A percentile compares a stretch with the other conserved stretches of the same genome.
Conservation (phyloP, 2,113 vertebrate species). For the Ondatra zibethicus region DNA sequence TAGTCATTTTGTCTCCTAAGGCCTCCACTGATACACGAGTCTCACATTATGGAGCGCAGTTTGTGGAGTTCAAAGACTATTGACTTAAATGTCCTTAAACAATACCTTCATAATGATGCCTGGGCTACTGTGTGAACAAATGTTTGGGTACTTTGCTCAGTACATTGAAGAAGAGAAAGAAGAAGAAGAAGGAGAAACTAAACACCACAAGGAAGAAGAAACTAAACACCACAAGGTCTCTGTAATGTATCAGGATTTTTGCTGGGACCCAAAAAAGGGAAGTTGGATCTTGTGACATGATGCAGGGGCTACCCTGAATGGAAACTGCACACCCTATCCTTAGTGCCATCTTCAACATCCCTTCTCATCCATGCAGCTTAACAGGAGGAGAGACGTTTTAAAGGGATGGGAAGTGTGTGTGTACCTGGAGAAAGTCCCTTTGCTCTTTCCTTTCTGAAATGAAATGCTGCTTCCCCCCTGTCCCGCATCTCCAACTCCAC, state of each 20-base stretch:
- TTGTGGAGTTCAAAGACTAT: background rate
- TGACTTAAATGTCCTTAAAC: background rate
- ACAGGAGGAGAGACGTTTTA: background rate
- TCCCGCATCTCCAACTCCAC: rapidly evolving
- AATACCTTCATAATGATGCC: background rate
- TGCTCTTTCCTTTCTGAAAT: background rate
- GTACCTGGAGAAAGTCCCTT: background rate
- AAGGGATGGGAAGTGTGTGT: background rate
- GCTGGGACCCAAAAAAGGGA: background rate
- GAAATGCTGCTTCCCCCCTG: too few relatives aligned
- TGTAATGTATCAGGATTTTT: background rate
- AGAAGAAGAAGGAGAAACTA: background rate
- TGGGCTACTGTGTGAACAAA: background rate
- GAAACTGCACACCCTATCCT: background rate
- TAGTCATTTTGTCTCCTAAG: background rate
- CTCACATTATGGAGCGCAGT: background rate
- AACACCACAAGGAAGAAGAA: background rate
- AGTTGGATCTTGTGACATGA: background rate
- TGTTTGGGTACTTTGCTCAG: background rate
- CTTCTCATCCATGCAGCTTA: background rate
- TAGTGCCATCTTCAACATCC: rapidly evolving
- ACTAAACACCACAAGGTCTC: background rate
- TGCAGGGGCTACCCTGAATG: background rate
- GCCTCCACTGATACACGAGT: background rate
- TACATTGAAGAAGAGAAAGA: background rate